phyloP scores from a whole-genome alignment of 2,797 vertebrate species.

The Onychomys arenicola region DNA sequence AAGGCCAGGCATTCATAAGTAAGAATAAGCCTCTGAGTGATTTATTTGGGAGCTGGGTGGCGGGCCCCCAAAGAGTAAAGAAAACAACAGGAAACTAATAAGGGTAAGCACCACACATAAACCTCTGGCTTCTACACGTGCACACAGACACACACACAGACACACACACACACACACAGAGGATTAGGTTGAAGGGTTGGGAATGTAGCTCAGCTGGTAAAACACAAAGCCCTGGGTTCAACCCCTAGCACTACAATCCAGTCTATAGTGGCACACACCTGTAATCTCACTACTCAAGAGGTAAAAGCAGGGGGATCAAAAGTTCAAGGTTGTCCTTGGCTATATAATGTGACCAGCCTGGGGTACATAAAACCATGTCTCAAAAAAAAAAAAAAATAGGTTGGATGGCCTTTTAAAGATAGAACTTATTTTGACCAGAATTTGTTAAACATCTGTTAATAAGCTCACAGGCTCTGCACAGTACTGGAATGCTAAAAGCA shows the following conservation, averaged over 20 bases:
- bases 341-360: neutral
- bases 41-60: no score
- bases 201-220: neutral
- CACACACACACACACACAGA: neutral
- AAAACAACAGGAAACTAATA: neutral
- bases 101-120: neutral
- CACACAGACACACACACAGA: neutral
- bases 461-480: conserved; percentile 46
- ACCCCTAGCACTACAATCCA: neutral
- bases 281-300: neutral
- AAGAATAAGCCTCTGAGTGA: no score
- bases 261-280: neutral
- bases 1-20: no score
- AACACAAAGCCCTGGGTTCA: neutral
- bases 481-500: neutral
- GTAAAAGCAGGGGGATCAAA: neutral
- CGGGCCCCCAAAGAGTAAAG: no score
- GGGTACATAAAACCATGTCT: neutral
- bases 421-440: conserved; percentile 50
- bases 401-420: neutral
- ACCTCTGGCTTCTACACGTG: neutral
- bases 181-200: neutral
- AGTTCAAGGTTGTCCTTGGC: neutral
- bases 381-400: neutral
- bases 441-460: conserved; percentile 64